A percentile compares a stretch with the other conserved stretches of the same genome.
Evolutionary conservation across 92 coral and sea anemone genomes (phyloP).

Genomic region (Umimayanthus chanpuru): DNA sequence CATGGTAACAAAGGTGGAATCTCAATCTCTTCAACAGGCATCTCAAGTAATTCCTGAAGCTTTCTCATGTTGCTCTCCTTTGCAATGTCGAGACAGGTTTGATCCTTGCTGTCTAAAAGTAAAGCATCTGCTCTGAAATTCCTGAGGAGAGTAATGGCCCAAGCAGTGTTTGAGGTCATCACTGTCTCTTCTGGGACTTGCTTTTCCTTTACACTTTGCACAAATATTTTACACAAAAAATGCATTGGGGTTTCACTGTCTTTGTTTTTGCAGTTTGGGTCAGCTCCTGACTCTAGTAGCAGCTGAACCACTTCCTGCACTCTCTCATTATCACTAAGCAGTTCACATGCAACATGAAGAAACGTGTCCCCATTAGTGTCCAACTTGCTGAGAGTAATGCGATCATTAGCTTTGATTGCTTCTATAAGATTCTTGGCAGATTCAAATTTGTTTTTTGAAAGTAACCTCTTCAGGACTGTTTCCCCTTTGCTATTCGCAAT

Average conservation of each 20-base stretch:
- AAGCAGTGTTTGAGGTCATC: no score
- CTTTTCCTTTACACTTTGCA: no score
- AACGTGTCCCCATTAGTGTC: not conserved
- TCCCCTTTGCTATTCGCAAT: not conserved
- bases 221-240: not conserved
- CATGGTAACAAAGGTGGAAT: no score
- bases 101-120: no score
- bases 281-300: not conserved
- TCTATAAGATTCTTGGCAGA: not conserved
- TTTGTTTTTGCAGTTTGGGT: not conserved
- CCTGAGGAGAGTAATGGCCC: no score
- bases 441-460: not conserved
- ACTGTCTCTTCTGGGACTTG: no score
- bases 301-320: not conserved
- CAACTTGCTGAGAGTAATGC: not conserved
- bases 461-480: not conserved
- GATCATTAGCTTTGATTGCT: not conserved
- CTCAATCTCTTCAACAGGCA: no score
- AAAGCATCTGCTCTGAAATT: no score
- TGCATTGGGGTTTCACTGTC: not conserved
- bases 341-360: not conserved
- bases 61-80: no score
- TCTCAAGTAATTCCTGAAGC: no score
- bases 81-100: no score
- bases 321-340: not conserved